Percentiles rank a stretch among this genome's conserved stretches.
Evolutionary conservation across 1,140 invertebrate species (phyloP).

Genomic region (Bombus haemorrhoidalis): DNA sequence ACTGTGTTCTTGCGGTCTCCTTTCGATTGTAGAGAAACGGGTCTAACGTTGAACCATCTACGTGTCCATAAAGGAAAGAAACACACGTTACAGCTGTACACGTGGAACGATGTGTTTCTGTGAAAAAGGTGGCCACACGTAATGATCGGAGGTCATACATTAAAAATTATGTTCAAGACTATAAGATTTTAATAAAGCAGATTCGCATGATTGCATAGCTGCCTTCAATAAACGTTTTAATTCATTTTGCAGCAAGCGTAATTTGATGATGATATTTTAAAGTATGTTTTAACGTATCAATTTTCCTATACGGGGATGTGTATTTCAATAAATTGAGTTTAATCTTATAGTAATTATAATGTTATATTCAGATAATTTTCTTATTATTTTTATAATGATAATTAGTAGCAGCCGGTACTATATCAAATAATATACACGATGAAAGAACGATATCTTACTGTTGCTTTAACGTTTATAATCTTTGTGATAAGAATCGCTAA

Average conservation of each 20-base stretch:
- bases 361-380: not conserved
- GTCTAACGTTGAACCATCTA: not conserved
- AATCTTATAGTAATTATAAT: not conserved
- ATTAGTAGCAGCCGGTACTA: no score
- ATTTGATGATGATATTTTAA: not conserved
- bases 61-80: not conserved
- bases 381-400: not conserved
- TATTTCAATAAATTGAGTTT: not conserved
- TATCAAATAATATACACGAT: no score
- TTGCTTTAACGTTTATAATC: no score
- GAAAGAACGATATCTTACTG: no score
- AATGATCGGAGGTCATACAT: not conserved
- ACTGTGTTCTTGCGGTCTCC: conserved; percentile 9
- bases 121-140: not conserved
- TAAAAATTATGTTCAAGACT: not conserved
- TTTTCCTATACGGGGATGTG: not conserved
- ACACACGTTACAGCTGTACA: not conserved
- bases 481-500: not conserved
- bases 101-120: not conserved
- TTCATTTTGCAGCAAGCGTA: not conserved
- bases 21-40: not conserved
- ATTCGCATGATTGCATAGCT: no score
- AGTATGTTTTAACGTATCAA: not conserved
- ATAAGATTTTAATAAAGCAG: not conserved
- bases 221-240: not conserved